A percentile compares a stretch with the other conserved stretches of the same genome.
These are phyloP conservation scores for Sorex maritimensis DNA, from an alignment of 2,797 vertebrate genomes.

Conservation along the genomic window DNA sequence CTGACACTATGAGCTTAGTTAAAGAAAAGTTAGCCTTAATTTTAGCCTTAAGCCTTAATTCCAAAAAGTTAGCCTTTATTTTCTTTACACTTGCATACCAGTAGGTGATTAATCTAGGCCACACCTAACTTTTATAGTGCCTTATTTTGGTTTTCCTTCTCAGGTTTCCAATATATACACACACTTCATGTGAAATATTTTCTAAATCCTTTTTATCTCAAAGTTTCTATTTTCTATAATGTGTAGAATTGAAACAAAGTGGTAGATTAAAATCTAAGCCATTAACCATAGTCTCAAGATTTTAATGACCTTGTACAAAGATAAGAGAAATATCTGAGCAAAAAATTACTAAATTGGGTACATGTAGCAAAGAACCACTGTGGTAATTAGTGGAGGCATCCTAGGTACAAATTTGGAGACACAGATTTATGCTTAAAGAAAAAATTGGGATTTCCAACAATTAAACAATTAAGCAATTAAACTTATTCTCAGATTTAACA, in stretches of 20 bases:
- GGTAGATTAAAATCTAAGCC: slow-evolving; percentile 47
- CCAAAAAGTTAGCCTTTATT: neutral
- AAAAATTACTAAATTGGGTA: slow-evolving; percentile 43
- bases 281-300: slow-evolving; percentile 58
- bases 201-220: slow-evolving; percentile 47
- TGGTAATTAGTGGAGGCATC: slow-evolving; percentile 50
- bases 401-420: slow-evolving; percentile 12
- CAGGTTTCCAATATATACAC: slow-evolving; percentile 58
- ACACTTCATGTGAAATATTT: slow-evolving; percentile 51
- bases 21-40: too few species aligned
- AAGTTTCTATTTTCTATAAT: slow-evolving; percentile 63
- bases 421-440: slow-evolving; percentile 35
- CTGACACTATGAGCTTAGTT: slow-evolving; percentile 14
- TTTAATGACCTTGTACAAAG: slow-evolving; percentile 50
- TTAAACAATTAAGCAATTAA: slow-evolving; percentile 10
- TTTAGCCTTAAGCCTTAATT: too few species aligned
- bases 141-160: slow-evolving; percentile 53
- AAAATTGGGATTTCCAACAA: slow-evolving; percentile 38
- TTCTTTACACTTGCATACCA: slow-evolving; percentile 43
- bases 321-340: neutral
- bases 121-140: slow-evolving; percentile 31
- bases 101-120: slow-evolving; percentile 14
- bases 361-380: neutral
- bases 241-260: slow-evolving; percentile 67
- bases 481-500: slow-evolving; percentile 18